These are phyloP conservation scores for Chaetops frenatus DNA, from an alignment of 2,113 vertebrate species.

Conservation along the genomic window DNA sequence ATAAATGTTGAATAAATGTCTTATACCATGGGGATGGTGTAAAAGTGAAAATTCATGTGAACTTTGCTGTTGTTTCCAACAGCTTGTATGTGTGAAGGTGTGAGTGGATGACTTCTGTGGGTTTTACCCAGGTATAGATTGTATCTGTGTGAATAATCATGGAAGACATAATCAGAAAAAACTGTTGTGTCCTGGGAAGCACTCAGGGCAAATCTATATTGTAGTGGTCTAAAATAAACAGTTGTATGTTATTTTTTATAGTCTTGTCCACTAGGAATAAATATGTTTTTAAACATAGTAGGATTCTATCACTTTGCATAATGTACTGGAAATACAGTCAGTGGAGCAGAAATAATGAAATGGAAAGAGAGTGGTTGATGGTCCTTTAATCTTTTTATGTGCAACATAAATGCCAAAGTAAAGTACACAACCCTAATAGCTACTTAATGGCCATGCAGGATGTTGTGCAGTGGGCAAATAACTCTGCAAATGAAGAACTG, in stretches of 20 bases:
- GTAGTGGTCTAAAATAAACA: neutral
- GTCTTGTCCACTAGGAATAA: neutral
- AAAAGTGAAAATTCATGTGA: neutral
- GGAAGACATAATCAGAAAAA: neutral
- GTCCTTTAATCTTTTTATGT: neutral
- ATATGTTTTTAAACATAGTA: neutral
- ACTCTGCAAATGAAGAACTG: neutral
- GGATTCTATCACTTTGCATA: neutral
- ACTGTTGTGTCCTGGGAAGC: neutral
- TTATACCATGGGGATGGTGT: neutral
- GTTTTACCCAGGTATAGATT: neutral
- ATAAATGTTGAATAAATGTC: neutral
- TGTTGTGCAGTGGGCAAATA: neutral
- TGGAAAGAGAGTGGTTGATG: neutral
- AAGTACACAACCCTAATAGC: neutral
- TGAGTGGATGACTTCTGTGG: neutral
- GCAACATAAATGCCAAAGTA: neutral
- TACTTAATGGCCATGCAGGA: neutral
- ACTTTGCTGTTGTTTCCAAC: neutral
- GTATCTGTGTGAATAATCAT: neutral
- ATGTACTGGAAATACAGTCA: neutral
- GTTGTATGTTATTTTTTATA: neutral
- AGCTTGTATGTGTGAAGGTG: too few relatives aligned
- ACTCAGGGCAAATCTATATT: neutral
- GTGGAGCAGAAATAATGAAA: neutral